Conservation (phyloP, 2,113 vertebrate species). For the Vulpes ferrilata region DNA sequence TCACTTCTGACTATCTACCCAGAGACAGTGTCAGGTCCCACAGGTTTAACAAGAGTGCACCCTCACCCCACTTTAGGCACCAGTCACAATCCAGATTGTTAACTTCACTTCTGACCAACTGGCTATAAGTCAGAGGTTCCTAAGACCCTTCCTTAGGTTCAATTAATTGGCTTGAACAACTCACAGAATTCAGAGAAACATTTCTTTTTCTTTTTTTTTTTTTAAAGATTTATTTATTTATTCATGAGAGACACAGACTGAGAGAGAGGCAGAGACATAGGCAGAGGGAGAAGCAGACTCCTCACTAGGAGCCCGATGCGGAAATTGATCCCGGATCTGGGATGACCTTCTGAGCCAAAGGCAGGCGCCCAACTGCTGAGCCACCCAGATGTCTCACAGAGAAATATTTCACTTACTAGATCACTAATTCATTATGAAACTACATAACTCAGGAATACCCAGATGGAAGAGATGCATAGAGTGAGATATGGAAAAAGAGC, state of each 20-base stretch:
- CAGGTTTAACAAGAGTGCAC: neutral
- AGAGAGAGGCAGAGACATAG: no score
- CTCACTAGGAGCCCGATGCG: no score
- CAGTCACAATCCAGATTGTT: neutral
- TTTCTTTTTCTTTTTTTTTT: neutral
- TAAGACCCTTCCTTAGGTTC: neutral
- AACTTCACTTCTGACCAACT: neutral
- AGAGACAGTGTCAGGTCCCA: neutral
- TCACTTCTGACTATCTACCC: neutral
- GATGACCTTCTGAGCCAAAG: no score
- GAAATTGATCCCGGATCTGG: no score
- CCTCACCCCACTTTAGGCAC: neutral
- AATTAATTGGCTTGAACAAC: neutral
- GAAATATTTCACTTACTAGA: neutral
- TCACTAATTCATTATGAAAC: neutral
- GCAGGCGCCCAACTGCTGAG: no score
- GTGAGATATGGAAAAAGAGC: neutral
- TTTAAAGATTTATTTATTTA: no score
- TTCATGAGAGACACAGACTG: no score
- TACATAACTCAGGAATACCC: neutral
- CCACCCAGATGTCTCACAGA: neutral
- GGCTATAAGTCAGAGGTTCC: neutral
- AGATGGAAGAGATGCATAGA: neutral
- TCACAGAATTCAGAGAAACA: neutral
- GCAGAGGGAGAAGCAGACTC: no score